phyloP scores from a whole-genome alignment of 2,113 vertebrate genomes.

The Cyrtonyx montezumae region DNA sequence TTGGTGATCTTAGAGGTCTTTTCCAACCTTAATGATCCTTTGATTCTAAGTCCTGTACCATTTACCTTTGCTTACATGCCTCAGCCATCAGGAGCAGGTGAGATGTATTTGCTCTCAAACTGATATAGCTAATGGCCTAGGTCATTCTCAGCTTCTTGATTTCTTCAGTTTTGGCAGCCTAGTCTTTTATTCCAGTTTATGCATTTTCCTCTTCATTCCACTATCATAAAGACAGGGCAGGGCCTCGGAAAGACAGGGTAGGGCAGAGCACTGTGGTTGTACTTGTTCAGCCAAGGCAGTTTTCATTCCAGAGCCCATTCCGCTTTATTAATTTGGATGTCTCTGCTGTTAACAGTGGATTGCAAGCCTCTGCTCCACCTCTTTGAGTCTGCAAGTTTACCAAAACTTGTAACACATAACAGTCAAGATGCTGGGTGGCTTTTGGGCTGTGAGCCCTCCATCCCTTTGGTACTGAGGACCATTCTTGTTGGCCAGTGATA shows the following conservation, averaged over 20 bases:
- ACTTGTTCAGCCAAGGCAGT: background rate
- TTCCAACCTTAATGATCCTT: too few species aligned
- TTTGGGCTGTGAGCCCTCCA: background rate
- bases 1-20: too few species aligned
- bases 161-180: background rate
- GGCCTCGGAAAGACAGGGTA: background rate
- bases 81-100: background rate
- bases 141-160: background rate
- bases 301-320: background rate
- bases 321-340: background rate
- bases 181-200: background rate
- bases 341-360: background rate
- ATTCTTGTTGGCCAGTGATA: background rate
- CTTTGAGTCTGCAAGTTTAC: background rate
- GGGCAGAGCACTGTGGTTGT: background rate
- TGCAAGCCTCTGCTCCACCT: background rate
- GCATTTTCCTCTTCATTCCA: background rate
- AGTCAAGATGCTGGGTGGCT: background rate
- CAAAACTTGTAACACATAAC: background rate
- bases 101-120: background rate
- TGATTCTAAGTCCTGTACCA: background rate
- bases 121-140: background rate
- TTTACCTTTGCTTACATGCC: background rate
- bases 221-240: background rate
- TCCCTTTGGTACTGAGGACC: fast-evolving